Evolutionary conservation across 2,888 invertebrate genomes (phyloP).

Genomic region (Drosophila melanocephala): DNA sequence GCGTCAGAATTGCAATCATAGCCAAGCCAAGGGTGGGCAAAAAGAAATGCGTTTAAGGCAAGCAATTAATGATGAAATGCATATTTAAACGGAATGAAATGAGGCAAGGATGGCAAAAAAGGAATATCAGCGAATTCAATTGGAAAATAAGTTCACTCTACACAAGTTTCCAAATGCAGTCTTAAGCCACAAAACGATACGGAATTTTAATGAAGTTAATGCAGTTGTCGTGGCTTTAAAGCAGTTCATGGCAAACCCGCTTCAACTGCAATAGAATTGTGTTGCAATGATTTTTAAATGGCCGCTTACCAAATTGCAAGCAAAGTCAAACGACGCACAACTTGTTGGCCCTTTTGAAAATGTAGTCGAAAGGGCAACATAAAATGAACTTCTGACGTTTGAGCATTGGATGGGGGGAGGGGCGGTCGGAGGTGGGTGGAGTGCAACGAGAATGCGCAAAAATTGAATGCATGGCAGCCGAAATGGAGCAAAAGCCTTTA

Average conservation of each 20-base stretch:
- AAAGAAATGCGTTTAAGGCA: slow-evolving; percentile 34
- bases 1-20: slow-evolving; percentile 37
- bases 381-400: slow-evolving; percentile 7
- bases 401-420: not conserved
- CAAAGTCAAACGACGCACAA: slow-evolving; percentile 39
- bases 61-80: slow-evolving; percentile 31
- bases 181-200: not conserved
- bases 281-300: slow-evolving; percentile 65
- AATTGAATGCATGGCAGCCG: slow-evolving; percentile 38
- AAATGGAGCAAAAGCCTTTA: slow-evolving; percentile 33
- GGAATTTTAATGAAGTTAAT: slow-evolving; percentile 24
- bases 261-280: slow-evolving; percentile 48
- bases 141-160: slow-evolving; percentile 1
- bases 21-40: not conserved
- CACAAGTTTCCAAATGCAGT: slow-evolving; percentile 2
- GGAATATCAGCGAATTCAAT: slow-evolving; percentile 6
- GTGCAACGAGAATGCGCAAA: slow-evolving; percentile 4
- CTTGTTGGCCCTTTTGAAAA: slow-evolving; percentile 66
- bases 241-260: slow-evolving; percentile 6
- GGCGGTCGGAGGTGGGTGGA: no score
- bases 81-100: slow-evolving; percentile 15
- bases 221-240: slow-evolving; percentile 29
- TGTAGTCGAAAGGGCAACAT: slow-evolving; percentile 29
- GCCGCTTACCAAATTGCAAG: slow-evolving; percentile 46
- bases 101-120: not conserved